These are phyloP conservation scores for Laterallus jamaicensis DNA, from an alignment of 2,113 vertebrate genomes.

Conservation along the genomic window DNA sequence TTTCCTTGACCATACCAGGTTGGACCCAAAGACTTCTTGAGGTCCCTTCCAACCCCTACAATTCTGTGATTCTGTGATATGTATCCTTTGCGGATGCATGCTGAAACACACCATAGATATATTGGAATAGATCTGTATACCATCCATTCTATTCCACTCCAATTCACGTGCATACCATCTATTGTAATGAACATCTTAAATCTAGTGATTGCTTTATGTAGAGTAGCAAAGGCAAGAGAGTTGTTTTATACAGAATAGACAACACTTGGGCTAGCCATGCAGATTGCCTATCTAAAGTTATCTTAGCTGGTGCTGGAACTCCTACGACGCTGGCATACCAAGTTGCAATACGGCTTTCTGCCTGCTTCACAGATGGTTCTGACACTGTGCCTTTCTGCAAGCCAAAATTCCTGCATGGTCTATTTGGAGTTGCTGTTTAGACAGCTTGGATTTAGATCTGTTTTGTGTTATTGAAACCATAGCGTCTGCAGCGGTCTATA, in stretches of 20 bases:
- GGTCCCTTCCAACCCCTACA: no score
- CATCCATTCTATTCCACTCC: background rate
- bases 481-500: background rate
- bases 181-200: background rate
- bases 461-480: background rate
- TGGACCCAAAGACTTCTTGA: no score
- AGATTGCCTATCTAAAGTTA: background rate
- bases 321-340: background rate
- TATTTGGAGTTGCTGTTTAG: background rate
- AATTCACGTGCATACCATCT: no score
- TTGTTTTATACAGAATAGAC: background rate
- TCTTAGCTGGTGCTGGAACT: background rate
- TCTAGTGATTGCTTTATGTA: background rate
- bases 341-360: background rate
- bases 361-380: slow-evolving; percentile 49
- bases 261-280: background rate
- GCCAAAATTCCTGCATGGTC: slow-evolving; percentile 23
- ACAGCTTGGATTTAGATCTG: slow-evolving; percentile 24
- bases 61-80: background rate
- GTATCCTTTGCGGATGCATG: background rate
- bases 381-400: background rate
- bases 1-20: background rate
- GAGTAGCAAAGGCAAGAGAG: background rate
- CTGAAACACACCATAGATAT: background rate
- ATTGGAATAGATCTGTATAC: background rate